Conservation (phyloP, 1,140 invertebrate genomes). For the Holcopasites calliopsidis region DNA sequence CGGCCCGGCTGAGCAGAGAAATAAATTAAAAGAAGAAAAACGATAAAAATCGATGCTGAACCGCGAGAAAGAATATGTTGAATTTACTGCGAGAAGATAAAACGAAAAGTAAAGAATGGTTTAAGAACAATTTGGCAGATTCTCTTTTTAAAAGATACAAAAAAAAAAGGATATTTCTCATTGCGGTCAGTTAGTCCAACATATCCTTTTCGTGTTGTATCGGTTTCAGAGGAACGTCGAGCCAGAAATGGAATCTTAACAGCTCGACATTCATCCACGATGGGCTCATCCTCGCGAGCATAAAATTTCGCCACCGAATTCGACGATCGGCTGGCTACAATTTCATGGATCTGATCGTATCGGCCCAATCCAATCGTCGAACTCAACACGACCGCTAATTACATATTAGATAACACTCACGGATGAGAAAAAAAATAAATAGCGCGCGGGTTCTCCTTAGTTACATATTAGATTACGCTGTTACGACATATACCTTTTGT, state of each 20-base stretch:
- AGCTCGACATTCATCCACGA: conserved; percentile 6
- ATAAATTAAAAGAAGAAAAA: conserved; percentile 49
- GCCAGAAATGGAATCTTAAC: not conserved
- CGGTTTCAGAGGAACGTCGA: conserved; percentile 6
- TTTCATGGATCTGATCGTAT: not conserved
- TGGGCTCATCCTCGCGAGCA: conserved; percentile 25
- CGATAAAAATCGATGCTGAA: conserved; percentile 13
- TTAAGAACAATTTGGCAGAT: not conserved
- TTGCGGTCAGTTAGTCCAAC: conserved; percentile 1
- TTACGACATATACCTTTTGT: conserved; percentile 66
- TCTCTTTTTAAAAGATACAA: not conserved
- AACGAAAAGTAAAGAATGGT: not conserved
- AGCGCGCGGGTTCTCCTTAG: conserved; percentile 74
- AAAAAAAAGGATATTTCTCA: too few relatives aligned
- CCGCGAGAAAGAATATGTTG: conserved; percentile 28
- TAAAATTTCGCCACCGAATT: conserved; percentile 16
- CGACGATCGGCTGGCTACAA: not conserved
- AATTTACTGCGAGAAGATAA: not conserved
- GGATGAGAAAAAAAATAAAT: conserved; percentile 78
- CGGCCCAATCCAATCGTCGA: conserved; percentile 24
- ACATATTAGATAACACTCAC: conserved; percentile 54
- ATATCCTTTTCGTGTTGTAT: conserved; percentile 14
- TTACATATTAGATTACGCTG: conserved; percentile 72
- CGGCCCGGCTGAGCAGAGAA: conserved; percentile 48
- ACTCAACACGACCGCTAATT: conserved; percentile 29